Percentiles rank a stretch among this genome's conserved stretches.
These are phyloP conservation scores for Caerostris darwini DNA, from an alignment of 1,140 invertebrate species.

Conservation along the genomic window DNA sequence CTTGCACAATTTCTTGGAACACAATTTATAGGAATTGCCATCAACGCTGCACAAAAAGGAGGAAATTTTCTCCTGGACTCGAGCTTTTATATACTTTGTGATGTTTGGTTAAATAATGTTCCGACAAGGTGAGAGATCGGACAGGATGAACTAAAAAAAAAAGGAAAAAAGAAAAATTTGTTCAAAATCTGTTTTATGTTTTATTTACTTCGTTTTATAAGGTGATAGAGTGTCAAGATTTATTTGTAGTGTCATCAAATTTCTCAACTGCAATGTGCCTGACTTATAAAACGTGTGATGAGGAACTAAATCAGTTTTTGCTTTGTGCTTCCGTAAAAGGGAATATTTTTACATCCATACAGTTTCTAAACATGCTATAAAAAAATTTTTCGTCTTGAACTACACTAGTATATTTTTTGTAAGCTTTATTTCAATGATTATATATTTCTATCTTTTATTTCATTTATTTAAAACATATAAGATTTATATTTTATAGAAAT, in stretches of 20 bases:
- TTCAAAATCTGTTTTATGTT: constrained; percentile 38
- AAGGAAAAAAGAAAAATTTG: constrained; percentile 11
- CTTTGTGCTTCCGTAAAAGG: neutral
- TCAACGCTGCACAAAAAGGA: constrained; percentile 48
- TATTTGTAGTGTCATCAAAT: constrained; percentile 65
- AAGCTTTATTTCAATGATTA: too few species aligned
- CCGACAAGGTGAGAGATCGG: neutral
- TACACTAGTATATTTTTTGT: too few species aligned
- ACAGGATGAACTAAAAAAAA: neutral
- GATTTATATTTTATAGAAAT: too few species aligned
- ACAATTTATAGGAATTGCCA: constrained; percentile 74
- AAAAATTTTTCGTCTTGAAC: neutral
- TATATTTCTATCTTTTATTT: too few species aligned
- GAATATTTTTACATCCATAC: neutral
- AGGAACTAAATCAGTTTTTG: neutral
- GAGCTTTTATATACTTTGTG: constrained; percentile 61
- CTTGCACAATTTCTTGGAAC: constrained; percentile 51
- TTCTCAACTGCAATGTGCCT: constrained; percentile 15
- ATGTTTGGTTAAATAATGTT: constrained; percentile 77
- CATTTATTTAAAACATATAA: too few species aligned
- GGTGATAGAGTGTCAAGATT: constrained; percentile 70
- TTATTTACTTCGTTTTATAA: constrained; percentile 48
- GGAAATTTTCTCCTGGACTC: constrained; percentile 44
- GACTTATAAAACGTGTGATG: neutral
- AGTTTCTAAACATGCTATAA: neutral